Evolutionary conservation across 2,888 invertebrate genomes (phyloP), one percentile per base, ranked within the genome.

Genomic region (Lamellibrachia columna): DNA sequence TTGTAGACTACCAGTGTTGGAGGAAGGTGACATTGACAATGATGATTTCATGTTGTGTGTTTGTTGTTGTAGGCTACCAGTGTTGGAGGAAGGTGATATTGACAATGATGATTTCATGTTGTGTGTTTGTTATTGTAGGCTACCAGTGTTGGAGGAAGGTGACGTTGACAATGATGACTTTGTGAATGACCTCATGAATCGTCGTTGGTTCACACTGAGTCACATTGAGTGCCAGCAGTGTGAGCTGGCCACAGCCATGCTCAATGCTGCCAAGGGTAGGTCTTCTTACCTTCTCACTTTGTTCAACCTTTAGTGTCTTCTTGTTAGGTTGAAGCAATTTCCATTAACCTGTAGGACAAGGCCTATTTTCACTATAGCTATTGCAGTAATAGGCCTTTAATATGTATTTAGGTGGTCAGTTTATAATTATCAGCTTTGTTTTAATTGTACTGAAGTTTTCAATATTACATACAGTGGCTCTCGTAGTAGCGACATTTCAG

Each of bases 201-300:
- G 98, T 93, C 97, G 98, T 91, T 98, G 98, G 98, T 98, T 98
- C 96, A 98, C 98, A 92, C 96, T 98, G 93, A 98, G 98, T 53
- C 98, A 98, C 96, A 98, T 98, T 91, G 98, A 98, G 96, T 97
- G 98, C 53, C 98, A 98, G 95, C 98, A 98, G 95, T 98, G 98
- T 94, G 98, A 98, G 53, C 97, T 98, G 1, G 98, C 98, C 92
- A 98, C 98, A 92, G 98, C 98, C 0, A 97, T 98, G 97, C 97
- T 98, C 28, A 98, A 98, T 96, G 97, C 97, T 55, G 97, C 98
- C 53, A 98, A 98, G 97, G 97, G 97, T 97, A 75, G 75, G 75
- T 40, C 40, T 40, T 40, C 40, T 40, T 40, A 40, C 40, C 40
- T 40, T 40, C 40, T 40, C 40, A 75, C 75, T 60, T 15, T 4